These are phyloP conservation scores for Sebastes steindachneri DNA, from an alignment of 2,797 vertebrate species.

Conservation along the genomic window DNA sequence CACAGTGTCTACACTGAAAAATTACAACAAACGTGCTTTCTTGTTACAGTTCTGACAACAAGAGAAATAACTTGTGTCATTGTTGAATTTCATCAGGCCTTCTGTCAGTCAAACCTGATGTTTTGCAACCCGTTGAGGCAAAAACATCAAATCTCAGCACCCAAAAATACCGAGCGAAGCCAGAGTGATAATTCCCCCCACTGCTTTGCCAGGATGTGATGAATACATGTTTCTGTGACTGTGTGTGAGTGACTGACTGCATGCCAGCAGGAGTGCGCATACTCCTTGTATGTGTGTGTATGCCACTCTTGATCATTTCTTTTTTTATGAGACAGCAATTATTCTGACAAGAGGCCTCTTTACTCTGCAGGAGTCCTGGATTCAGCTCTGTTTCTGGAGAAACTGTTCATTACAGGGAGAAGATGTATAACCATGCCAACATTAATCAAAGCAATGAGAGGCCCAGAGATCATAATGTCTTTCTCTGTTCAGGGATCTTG, in stretches of 20 bases:
- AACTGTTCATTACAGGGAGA: slow-evolving; percentile 15
- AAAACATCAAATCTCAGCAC: slow-evolving; percentile 24
- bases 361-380: slow-evolving; percentile 19
- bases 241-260: slow-evolving; percentile 3
- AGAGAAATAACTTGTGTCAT: slow-evolving; percentile 5
- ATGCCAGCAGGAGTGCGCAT: neutral
- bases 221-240: slow-evolving; percentile 27
- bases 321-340: slow-evolving; percentile 27
- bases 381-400: slow-evolving; percentile 22
- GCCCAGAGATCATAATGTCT: slow-evolving; percentile 11
- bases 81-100: slow-evolving; percentile 14
- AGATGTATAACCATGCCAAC: slow-evolving; percentile 9
- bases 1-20: neutral
- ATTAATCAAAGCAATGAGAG: slow-evolving; percentile 20
- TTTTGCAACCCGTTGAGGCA: slow-evolving; percentile 32
- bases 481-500: neutral
- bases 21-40: neutral
- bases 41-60: neutral
- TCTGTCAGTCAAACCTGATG: slow-evolving; percentile 39
- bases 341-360: slow-evolving; percentile 41
- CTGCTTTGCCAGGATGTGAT: slow-evolving; percentile 15
- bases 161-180: slow-evolving; percentile 28
- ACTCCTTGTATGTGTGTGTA: neutral
- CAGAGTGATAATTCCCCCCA: slow-evolving; percentile 23
- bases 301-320: neutral